Evolutionary conservation across 92 coral and sea anemone genomes (phyloP).

Genomic region (Scolanthus callimorphus): DNA sequence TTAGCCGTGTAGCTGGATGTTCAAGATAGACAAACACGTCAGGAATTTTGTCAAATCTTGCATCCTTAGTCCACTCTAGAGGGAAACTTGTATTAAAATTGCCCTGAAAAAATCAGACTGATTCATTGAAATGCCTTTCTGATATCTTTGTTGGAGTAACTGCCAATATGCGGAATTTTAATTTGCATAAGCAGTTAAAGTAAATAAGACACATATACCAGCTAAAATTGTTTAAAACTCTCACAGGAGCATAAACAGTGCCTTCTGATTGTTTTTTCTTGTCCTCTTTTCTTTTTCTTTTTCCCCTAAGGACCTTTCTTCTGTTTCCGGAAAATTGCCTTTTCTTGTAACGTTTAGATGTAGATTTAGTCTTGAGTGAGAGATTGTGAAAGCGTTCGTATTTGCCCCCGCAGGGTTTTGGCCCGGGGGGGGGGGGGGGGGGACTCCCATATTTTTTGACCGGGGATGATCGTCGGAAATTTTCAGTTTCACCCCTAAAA

Average conservation of each 20-base stretch:
- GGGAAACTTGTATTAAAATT: neutral
- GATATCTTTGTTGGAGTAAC: neutral
- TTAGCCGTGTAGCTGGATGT: neutral
- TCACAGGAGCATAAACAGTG: conserved; percentile 21
- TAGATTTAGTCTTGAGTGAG: no score
- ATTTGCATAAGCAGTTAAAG: neutral
- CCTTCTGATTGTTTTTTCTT: conserved; percentile 39
- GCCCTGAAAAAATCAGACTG: neutral
- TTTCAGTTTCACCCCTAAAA: no score
- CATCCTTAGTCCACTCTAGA: neutral
- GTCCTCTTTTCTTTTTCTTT: conserved; percentile 33
- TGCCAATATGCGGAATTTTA: neutral
- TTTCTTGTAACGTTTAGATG: no score
- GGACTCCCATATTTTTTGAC: no score
- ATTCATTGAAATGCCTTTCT: neutral
- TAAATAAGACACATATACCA: neutral
- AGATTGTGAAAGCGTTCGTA: no score
- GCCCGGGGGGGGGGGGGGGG: no score
- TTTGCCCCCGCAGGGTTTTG: no score
- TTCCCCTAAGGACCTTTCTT: conserved; percentile 54
- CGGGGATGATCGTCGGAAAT: no score
- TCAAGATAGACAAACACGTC: neutral
- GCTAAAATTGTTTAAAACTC: conserved; percentile 7
- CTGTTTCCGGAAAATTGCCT: no score
- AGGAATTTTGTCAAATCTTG: neutral